Base-by-base conservation (phyloP, 2,797 vertebrate species). In the Momotus momota region DNA sequence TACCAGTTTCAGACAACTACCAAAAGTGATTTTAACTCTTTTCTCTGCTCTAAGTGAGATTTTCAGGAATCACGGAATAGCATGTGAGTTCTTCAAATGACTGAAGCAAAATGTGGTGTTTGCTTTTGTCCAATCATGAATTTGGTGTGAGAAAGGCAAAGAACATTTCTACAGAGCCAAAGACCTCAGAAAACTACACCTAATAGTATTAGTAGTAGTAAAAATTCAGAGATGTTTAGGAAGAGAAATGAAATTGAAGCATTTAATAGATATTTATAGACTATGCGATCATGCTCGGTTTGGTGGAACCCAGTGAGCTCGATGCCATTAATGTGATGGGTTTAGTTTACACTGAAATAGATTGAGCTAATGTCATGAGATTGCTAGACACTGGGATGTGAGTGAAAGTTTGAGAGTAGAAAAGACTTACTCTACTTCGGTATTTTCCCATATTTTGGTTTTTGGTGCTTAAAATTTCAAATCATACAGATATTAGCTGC, bases 91-190 rank as follows among this genome's bases (percentile, higher is more conserved):
- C 54, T 94, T 96, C 66, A 91, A 62, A 88, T n/a, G 82, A 79
- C 82, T 54, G 43, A 88, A 84, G 45, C 62, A 78, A 91, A 94
- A 92, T 6, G 9, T 74, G 48, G 17, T 86, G 15, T 58, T 90
- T 60, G 70, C 81, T 97, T 97, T 96, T 81, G 89, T 81, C 71
- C 33, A 14, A 73, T 80, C 49, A 5, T 60, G 81, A 40, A 38
- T 96, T 86, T 72, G 62, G 38, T 65, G 95, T 64, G 46, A 69
- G 84, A 96, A 94, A 80, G 91, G 51, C 83, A 94, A 95, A 94
- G 83, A 91, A 88, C 58, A 80, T 40, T 51, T 84, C 69, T 48
- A 43, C 40, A 54, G 89, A 94, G 86, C 38, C 80, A 85, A 86
- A 95, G 79, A n/a, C 26, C 82, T 93, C 48, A 66, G 72, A 67